A percentile compares a stretch with the other conserved stretches of the same genome.
These are phyloP conservation scores for Calephelis perditalis DNA, from an alignment of 2,888 invertebrate genomes.

Conservation along the genomic window DNA sequence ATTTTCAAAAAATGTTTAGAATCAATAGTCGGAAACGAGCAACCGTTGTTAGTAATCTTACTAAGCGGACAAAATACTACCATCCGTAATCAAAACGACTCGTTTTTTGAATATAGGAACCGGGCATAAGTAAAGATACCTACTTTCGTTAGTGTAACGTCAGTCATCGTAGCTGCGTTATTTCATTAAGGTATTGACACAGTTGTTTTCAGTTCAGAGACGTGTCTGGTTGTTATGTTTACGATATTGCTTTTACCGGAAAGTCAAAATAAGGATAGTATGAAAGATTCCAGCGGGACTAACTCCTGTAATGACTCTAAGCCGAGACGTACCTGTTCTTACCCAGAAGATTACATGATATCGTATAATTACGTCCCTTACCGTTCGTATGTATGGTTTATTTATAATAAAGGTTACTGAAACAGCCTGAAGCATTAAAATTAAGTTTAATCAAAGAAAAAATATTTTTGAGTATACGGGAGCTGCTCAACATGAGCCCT, in stretches of 20 bases:
- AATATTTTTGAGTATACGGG: background rate
- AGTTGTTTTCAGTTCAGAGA: background rate
- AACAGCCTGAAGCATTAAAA: background rate
- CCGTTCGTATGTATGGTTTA: constrained; percentile 9
- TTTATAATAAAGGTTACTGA: constrained; percentile 1
- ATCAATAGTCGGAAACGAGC: too few species aligned
- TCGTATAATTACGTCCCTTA: constrained; percentile 5
- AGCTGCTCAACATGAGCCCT: background rate
- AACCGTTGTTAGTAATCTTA: too few species aligned
- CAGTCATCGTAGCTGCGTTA: background rate
- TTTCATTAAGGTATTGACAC: background rate
- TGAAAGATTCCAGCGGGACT: background rate
- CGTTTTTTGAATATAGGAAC: too few species aligned
- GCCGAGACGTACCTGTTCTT: background rate
- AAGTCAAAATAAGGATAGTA: constrained; percentile 1
- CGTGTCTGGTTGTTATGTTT: constrained; percentile 4
- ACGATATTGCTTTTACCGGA: background rate
- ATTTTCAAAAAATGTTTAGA: too few species aligned
- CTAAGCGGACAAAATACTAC: too few species aligned
- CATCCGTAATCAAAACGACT: too few species aligned
- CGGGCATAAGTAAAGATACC: background rate
- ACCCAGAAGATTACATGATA: background rate
- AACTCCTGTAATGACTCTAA: constrained; percentile 2
- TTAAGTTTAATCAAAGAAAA: background rate
- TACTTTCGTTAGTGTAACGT: background rate